phyloP scores from a whole-genome alignment of 2,113 vertebrate genomes.

The Scortum barcoo region DNA sequence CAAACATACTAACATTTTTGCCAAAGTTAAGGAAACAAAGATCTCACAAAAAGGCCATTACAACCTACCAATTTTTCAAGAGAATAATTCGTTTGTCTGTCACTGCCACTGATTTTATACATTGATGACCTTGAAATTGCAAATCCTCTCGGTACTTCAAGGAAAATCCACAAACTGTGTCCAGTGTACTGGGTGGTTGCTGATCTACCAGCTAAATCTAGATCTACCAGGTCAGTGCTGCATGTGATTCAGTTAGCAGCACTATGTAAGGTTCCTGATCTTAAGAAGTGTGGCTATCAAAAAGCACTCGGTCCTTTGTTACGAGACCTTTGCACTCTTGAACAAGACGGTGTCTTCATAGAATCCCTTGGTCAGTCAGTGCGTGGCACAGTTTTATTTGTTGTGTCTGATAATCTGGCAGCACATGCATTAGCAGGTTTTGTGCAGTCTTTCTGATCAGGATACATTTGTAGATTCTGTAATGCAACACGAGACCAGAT shows the following conservation, averaged over 20 bases:
- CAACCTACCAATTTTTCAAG: too few species aligned
- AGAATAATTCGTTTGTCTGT: not conserved
- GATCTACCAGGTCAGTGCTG: not conserved
- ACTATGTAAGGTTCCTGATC: not conserved
- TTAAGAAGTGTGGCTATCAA: not conserved
- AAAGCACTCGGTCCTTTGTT: not conserved
- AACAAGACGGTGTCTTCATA: too few species aligned
- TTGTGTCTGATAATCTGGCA: conserved; percentile 1
- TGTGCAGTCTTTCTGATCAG: not conserved
- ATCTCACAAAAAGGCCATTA: too few species aligned
- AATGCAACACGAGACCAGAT: not conserved
- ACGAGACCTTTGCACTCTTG: too few species aligned
- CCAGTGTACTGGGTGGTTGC: not conserved
- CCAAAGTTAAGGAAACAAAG: too few species aligned
- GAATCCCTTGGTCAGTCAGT: too few species aligned
- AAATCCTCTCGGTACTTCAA: not conserved
- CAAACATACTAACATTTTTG: too few species aligned
- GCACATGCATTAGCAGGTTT: too few species aligned
- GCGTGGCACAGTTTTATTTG: too few species aligned
- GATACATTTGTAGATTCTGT: not conserved
- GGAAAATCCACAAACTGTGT: not conserved
- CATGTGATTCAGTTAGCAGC: conserved; percentile 1
- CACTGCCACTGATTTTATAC: not conserved
- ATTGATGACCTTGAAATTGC: not conserved
- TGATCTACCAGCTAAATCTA: not conserved